phyloP scores from a whole-genome alignment of 2,113 vertebrate genomes.

The Corythoichthys haematopterus region DNA sequence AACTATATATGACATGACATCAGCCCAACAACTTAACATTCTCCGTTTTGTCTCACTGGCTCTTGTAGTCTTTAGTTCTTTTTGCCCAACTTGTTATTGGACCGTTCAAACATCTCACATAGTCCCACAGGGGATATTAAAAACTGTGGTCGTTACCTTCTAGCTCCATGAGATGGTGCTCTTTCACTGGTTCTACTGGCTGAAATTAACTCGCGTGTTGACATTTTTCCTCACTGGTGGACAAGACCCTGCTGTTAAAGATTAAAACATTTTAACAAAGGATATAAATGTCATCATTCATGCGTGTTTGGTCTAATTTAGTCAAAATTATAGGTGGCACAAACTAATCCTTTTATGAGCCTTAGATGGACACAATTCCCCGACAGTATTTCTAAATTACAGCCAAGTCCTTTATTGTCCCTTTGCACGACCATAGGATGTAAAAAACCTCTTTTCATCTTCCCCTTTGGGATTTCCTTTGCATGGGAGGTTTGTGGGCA shows the following conservation, averaged over 20 bases:
- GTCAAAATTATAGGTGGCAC: slow-evolving; percentile 4
- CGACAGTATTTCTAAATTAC: slow-evolving; percentile 2
- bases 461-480: background rate
- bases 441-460: background rate
- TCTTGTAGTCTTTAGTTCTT: too few species aligned
- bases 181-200: slow-evolving; percentile 29
- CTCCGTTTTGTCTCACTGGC: background rate
- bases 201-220: background rate
- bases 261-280: slow-evolving; percentile 9
- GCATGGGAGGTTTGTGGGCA: slow-evolving; percentile 2
- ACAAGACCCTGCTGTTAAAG: background rate
- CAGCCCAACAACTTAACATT: background rate
- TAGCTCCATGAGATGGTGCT: slow-evolving; percentile 53
- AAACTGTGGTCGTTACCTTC: background rate
- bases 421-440: background rate
- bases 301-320: slow-evolving; percentile 1
- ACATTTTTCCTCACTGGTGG: background rate
- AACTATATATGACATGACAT: background rate
- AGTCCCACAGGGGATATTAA: background rate
- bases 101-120: background rate
- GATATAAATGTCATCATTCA: background rate
- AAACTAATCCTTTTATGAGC: background rate
- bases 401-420: background rate
- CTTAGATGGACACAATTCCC: background rate
- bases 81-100: background rate